Percentiles rank a stretch among this genome's conserved stretches.
Evolutionary conservation across 2,888 invertebrate genomes (phyloP).

Genomic region (Malthinus seriepunctatus): DNA sequence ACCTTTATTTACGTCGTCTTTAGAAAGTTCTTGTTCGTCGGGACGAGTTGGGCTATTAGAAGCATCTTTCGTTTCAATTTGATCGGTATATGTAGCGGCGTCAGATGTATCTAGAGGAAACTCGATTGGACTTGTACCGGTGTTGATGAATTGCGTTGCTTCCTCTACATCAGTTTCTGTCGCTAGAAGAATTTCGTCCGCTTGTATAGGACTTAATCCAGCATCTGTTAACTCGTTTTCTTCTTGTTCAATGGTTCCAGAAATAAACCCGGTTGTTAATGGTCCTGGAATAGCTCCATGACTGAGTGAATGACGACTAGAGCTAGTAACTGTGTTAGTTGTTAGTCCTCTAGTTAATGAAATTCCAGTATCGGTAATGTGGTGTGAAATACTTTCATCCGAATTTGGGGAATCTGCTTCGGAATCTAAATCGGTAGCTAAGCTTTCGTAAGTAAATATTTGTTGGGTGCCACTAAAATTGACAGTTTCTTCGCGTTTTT

Average conservation of each 20-base stretch:
- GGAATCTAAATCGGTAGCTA: conserved; percentile 40
- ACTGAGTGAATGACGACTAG: conserved; percentile 49
- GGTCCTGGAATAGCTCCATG: conserved; percentile 48
- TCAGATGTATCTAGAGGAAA: conserved; percentile 58
- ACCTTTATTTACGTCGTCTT: conserved; percentile 42
- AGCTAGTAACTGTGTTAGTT: conserved; percentile 55
- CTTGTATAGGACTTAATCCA: conserved; percentile 60
- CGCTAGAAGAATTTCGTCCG: conserved; percentile 54
- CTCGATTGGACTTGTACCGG: conserved; percentile 58
- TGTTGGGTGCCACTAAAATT: conserved; percentile 58
- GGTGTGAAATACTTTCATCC: conserved; percentile 58
- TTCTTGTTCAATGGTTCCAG: conserved; percentile 55
- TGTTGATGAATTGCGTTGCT: conserved; percentile 54
- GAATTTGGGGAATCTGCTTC: conserved; percentile 50
- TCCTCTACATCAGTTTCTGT: conserved; percentile 51
- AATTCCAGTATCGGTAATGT: conserved; percentile 60
- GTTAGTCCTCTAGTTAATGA: conserved; percentile 58
- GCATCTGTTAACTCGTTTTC: conserved; percentile 61
- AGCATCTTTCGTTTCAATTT: conserved; percentile 58
- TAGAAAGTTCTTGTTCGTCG: conserved; percentile 42
- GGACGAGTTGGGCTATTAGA: conserved; percentile 58
- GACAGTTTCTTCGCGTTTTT: conserved; percentile 57
- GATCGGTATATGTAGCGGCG: conserved; percentile 58
- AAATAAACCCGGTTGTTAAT: conserved; percentile 54
- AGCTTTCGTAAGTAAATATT: conserved; percentile 56